Conservation (phyloP, 2,113 vertebrate species). For the Micromys minutus region DNA sequence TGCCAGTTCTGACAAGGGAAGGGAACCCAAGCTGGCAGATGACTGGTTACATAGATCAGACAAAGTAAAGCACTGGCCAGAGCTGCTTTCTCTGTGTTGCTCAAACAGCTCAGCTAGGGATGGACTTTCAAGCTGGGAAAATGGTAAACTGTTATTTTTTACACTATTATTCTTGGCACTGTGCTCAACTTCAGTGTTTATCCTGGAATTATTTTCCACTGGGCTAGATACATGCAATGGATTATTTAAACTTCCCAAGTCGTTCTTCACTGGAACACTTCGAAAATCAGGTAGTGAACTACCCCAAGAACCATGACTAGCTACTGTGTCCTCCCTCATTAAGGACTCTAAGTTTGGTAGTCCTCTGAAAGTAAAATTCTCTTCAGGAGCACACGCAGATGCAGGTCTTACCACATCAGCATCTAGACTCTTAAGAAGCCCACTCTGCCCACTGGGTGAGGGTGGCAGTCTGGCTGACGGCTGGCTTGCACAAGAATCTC, state of each 20-base stretch:
- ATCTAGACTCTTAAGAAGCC: slow-evolving; percentile 73
- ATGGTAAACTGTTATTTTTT: slow-evolving; percentile 67
- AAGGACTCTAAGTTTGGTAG: slow-evolving; percentile 83
- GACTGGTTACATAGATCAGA: slow-evolving; percentile 80
- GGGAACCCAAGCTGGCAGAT: slow-evolving; percentile 74
- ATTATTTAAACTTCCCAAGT: slow-evolving; percentile 71
- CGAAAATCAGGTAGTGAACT: slow-evolving; percentile 67
- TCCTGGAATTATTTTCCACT: slow-evolving; percentile 82
- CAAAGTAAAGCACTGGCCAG: slow-evolving; percentile 78
- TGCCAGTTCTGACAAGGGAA: slow-evolving; percentile 83
- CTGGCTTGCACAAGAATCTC: slow-evolving; percentile 73
- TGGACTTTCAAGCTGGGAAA: slow-evolving; percentile 82
- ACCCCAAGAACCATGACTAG: slow-evolving; percentile 70
- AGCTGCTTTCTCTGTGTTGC: slow-evolving; percentile 87
- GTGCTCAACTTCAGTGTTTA: slow-evolving; percentile 79
- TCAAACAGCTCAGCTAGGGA: slow-evolving; percentile 93
- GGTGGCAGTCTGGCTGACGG: slow-evolving; percentile 65
- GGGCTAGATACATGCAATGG: slow-evolving; percentile 80
- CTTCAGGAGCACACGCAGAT: slow-evolving; percentile 70
- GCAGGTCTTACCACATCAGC: slow-evolving; percentile 69
- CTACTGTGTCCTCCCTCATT: slow-evolving; percentile 67
- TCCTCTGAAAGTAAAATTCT: slow-evolving; percentile 75
- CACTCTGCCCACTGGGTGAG: slow-evolving; percentile 67
- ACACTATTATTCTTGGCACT: slow-evolving; percentile 75
- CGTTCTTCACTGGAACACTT: slow-evolving; percentile 60